Evolutionary conservation across 2,888 invertebrate genomes (phyloP), one percentile per base, ranked within the genome.

Genomic region (Adela reaumurella): DNA sequence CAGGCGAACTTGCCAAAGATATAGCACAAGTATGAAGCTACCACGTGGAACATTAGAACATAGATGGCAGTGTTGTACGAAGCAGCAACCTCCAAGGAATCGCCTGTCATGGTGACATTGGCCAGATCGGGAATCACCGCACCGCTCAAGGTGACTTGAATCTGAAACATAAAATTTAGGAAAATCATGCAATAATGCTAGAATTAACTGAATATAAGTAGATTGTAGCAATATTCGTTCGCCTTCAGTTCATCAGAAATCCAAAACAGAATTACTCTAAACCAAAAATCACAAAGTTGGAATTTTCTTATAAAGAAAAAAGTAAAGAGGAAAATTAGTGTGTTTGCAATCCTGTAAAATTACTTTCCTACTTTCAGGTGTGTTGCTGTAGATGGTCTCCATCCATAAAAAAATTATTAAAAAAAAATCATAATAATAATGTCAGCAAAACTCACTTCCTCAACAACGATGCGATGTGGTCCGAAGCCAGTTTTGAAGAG

Each of bases 1-100:
- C 97, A 96, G 2, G 95, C 94, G 57, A 96, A 96, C 74, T 97
- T 97, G 54, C 94, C 94, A 61, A 94, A 92, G 56, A 95, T 89
- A 62, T 96, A 97, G 59, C 93, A 93, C 46, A 94, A 78, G 62
- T 94, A 93, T 3, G 94, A 88, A 2, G 92, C 87, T 48, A 89
- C 78, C 46, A 94, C 82, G 72, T 95, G 94, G 41, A 95, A 83
- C 8, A 93, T 67, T 46, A 92, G 67, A 0, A 94, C 88, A 63
- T 90, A 90, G 28, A 89, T 70, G 0, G 91, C 87, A 0, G 90
- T 86, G 62, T 85, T 86, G 59, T 88, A 81, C 18, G 82, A 82
- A 0, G 92, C 88, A 45, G 83, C 82, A 10, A 91, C 83, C 55
- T 87, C 84, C 2, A 87, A 84, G 1, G 87, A 88, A 58, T 92